phyloP scores from a whole-genome alignment of 2,113 vertebrate genomes.

The Paradoxurus hermaphroditus region DNA sequence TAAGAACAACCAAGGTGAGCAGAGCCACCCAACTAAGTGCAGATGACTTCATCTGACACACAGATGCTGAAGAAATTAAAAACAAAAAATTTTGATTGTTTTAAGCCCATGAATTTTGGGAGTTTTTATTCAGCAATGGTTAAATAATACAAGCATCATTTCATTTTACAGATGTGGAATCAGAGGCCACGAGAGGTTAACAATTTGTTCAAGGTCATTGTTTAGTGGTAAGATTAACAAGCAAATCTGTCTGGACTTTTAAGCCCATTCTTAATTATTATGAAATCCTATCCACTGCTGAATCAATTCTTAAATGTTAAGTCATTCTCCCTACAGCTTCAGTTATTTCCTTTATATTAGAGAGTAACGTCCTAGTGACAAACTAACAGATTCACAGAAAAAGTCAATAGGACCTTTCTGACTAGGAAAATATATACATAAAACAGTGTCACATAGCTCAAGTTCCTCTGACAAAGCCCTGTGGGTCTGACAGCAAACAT shows the following conservation, averaged over 20 bases:
- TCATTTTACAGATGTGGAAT: background rate
- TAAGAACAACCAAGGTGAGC: background rate
- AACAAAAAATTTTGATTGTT: background rate
- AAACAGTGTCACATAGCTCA: constrained; percentile 40
- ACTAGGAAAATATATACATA: background rate
- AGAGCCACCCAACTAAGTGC: background rate
- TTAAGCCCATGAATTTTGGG: background rate
- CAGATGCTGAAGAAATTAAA: background rate
- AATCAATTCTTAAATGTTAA: constrained; percentile 30
- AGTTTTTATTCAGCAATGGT: background rate
- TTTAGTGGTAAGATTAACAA: background rate
- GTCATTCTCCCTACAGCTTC: constrained; percentile 36
- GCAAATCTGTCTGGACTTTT: background rate
- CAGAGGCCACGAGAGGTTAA: background rate
- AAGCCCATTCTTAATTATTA: background rate
- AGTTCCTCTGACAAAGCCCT: constrained; percentile 56
- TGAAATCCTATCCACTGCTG: background rate
- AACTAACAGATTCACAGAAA: constrained; percentile 57
- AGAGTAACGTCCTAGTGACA: constrained; percentile 60
- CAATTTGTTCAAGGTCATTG: background rate
- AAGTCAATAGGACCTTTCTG: constrained; percentile 43
- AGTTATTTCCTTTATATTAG: constrained; percentile 40
- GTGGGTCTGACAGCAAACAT: constrained; percentile 56
- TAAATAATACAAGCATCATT: background rate
- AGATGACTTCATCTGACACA: background rate